phyloP scores from a whole-genome alignment of 2,113 vertebrate species.

The Phaetusa simplex region DNA sequence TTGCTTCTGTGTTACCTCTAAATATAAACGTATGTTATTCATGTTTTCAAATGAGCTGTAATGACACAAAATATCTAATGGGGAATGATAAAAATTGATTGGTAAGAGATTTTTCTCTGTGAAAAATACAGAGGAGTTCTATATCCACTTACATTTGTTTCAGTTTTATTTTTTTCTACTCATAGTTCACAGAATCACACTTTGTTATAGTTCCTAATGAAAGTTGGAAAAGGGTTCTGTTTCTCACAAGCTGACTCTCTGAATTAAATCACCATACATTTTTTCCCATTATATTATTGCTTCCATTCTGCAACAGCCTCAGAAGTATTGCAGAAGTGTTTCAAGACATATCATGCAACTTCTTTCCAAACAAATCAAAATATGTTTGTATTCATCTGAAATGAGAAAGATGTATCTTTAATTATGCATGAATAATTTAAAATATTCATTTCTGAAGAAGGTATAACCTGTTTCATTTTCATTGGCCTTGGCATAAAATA shows the following conservation, averaged over 20 bases:
- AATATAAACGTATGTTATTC: neutral
- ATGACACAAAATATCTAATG: neutral
- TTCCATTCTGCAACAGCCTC: neutral
- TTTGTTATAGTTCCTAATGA: neutral
- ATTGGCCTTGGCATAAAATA: neutral
- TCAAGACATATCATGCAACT: neutral
- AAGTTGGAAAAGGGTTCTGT: neutral
- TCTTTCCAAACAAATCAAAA: neutral
- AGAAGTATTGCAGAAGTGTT: neutral
- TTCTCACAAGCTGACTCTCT: neutral
- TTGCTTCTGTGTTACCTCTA: neutral
- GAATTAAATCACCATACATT: neutral
- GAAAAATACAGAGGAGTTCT: neutral
- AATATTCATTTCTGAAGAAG: neutral
- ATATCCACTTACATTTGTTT: neutral
- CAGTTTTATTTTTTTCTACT: neutral
- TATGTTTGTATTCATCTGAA: neutral
- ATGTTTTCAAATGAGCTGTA: neutral
- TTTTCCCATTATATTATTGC: neutral
- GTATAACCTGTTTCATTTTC: neutral
- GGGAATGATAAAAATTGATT: neutral
- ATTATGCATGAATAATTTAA: neutral
- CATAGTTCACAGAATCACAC: neutral
- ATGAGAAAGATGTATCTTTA: neutral
- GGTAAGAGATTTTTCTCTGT: neutral